Evolutionary conservation across 2,888 invertebrate species (phyloP).

Genomic region (Lathronympha strigana): DNA sequence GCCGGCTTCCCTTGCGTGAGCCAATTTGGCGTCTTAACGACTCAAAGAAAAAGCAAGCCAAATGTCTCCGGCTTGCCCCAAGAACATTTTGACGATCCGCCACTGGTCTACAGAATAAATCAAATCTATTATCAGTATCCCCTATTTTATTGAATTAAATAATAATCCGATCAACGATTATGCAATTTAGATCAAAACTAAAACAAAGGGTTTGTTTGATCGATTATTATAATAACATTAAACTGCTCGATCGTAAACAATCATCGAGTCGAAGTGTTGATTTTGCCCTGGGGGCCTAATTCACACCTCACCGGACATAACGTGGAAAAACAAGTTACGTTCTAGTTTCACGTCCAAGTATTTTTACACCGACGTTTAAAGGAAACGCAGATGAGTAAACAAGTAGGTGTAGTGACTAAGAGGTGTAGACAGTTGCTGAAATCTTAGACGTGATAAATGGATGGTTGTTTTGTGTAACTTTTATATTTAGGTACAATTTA

Average conservation of each 20-base stretch:
- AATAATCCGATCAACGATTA: neutral
- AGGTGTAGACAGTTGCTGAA: slow-evolving; percentile 45
- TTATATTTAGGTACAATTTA: slow-evolving; percentile 16
- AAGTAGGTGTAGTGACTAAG: slow-evolving; percentile 19
- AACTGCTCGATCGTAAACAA: slow-evolving; percentile 51
- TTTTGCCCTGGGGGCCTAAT: slow-evolving; percentile 59
- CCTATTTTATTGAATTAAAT: slow-evolving; percentile 8
- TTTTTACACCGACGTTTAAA: slow-evolving; percentile 1
- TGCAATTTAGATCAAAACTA: slow-evolving; percentile 1
- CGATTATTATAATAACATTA: slow-evolving; percentile 64
- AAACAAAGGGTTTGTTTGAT: slow-evolving; percentile 47
- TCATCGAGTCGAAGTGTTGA: slow-evolving; percentile 63
- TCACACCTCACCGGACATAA: slow-evolving; percentile 53
- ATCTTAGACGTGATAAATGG: slow-evolving; percentile 41
- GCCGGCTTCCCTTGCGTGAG: no score
- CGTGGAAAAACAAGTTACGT: slow-evolving; percentile 43
- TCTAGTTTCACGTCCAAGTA: slow-evolving; percentile 38
- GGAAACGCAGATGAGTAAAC: neutral
- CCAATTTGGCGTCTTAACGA: no score
- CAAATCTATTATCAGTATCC: no score
- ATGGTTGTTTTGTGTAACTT: slow-evolving; percentile 20
- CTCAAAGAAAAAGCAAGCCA: no score
- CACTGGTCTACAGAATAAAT: no score
- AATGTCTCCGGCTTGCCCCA: no score
- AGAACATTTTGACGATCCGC: no score